Percentiles rank a stretch among this genome's conserved stretches.
phyloP scores from a whole-genome alignment of 1,140 invertebrate species.

The Drosophila lini region DNA sequence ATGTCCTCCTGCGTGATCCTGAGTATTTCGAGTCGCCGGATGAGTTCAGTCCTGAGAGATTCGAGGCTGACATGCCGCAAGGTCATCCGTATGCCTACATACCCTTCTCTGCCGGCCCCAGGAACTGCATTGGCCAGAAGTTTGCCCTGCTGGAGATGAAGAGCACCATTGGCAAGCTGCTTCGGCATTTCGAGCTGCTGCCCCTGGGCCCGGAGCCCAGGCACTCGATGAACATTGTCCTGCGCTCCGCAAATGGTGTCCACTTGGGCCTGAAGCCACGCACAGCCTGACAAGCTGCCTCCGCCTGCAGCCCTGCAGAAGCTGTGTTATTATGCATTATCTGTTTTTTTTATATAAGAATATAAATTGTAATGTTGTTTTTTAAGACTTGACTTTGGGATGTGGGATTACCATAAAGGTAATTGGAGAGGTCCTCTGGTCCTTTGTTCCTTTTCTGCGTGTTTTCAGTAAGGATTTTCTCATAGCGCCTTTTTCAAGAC shows the following conservation, averaged over 20 bases:
- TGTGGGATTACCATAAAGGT: neutral
- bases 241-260: constrained; percentile 65
- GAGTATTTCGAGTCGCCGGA: constrained; percentile 87
- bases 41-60: constrained; percentile 88
- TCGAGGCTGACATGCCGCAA: constrained; percentile 84
- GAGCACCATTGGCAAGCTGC: constrained; percentile 82
- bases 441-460: neutral
- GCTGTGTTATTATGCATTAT: neutral
- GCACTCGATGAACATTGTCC: constrained; percentile 56
- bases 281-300: neutral
- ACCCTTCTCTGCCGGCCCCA: constrained; percentile 88
- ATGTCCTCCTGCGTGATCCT: constrained; percentile 85
- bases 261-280: constrained; percentile 58
- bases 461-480: neutral
- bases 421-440: neutral
- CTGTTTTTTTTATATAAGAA: constrained; percentile 2
- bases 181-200: constrained; percentile 79
- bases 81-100: constrained; percentile 86
- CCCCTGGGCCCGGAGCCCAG: constrained; percentile 58
- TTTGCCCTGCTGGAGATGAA: constrained; percentile 93
- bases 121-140: constrained; percentile 90
- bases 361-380: neutral
- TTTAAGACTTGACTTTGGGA: neutral
- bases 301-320: neutral
- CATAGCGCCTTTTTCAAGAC: neutral